phyloP scores from a whole-genome alignment of 1,140 invertebrate genomes.

The Drosophila guanche region DNA sequence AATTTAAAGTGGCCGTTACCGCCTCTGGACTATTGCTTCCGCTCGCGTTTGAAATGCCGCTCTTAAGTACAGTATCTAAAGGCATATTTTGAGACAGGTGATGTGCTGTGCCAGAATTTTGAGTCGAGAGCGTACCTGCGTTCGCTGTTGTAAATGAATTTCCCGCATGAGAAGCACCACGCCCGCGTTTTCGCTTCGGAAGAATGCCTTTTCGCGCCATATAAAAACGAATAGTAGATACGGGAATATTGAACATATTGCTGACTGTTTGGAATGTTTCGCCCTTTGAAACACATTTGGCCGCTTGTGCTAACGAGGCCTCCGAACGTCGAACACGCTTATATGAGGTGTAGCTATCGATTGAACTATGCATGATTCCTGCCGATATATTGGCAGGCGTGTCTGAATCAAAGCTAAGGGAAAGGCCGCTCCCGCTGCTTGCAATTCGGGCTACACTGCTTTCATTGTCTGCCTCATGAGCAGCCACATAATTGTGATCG shows the following conservation, averaged over 20 bases:
- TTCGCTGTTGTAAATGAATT: slow-evolving; percentile 58
- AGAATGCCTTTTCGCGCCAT: slow-evolving; percentile 92
- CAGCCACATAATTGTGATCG: slow-evolving; percentile 77
- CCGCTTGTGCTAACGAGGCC: slow-evolving; percentile 89
- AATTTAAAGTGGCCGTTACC: slow-evolving; percentile 24
- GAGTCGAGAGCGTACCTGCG: slow-evolving; percentile 31
- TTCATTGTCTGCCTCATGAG: slow-evolving; percentile 74
- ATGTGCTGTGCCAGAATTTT: slow-evolving; percentile 22
- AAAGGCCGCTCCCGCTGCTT: slow-evolving; percentile 25
- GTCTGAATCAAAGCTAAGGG: slow-evolving; percentile 62
- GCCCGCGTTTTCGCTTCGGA: slow-evolving; percentile 89
- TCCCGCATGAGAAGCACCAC: slow-evolving; percentile 82
- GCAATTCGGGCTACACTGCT: slow-evolving; percentile 51
- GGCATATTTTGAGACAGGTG: slow-evolving; percentile 42
- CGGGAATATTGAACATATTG: slow-evolving; percentile 92
- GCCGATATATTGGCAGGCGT: slow-evolving; percentile 55
- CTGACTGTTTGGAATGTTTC: slow-evolving; percentile 93
- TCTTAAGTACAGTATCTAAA: slow-evolving; percentile 50
- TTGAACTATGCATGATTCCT: slow-evolving; percentile 53
- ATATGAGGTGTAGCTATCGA: slow-evolving; percentile 65
- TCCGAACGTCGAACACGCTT: slow-evolving; percentile 87
- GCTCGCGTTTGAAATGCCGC: slow-evolving; percentile 36
- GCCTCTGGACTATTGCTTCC: slow-evolving; percentile 26
- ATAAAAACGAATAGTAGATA: slow-evolving; percentile 92
- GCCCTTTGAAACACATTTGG: slow-evolving; percentile 90